Base-by-base conservation (phyloP, 2,113 vertebrate species). In the Abramis brama region DNA sequence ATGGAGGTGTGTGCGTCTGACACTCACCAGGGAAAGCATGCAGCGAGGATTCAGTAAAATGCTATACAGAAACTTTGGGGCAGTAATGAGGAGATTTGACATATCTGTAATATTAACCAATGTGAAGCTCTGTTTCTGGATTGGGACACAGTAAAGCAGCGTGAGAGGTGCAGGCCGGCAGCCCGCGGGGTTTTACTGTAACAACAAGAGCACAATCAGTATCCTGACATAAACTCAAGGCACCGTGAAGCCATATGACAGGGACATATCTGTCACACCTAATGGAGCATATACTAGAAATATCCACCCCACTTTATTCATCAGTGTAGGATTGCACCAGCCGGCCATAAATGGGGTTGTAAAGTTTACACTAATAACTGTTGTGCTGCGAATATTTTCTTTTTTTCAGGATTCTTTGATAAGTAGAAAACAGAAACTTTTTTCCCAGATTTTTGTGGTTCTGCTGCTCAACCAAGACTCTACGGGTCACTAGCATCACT, bases 71-170 rank as follows among this genome's bases (percentile, higher is more conserved):
- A 68, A 86, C 85, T 86, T 75, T 64, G 79, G 81, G n/a, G 30
- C 79, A 77, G 82, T 89, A 89, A 89, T 89, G 88, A 89, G 88
- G 78, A 85, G 82, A 89, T 84, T 82, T 89, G 86, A 89, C 88
- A 87, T 82, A 23, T 45, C 82, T 85, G 86, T 83, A 85, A 87
- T 89, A 83, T 89, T 87, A 87, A 77, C 86, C 88, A 89, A 85
- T 85, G 86, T 68, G 83, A 45, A 62, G 83, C 30, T 71, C 73
- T 89, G 88, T 85, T 60, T 85, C 62, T 62, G 79, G 77, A 76
- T 47, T 62, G 82, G 59, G 75, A 85, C 76, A 23, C 64, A 23
- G 78, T 85, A 64, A 84, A 82, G 68, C 84, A 83, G 79, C 21
- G 33, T 71, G 76, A 86, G 76, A 68, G 81, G 76, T 60, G 71